A percentile compares a stretch with the other conserved stretches of the same genome.
Conservation (phyloP, 2,888 invertebrate genomes). For the Thera britannica region DNA sequence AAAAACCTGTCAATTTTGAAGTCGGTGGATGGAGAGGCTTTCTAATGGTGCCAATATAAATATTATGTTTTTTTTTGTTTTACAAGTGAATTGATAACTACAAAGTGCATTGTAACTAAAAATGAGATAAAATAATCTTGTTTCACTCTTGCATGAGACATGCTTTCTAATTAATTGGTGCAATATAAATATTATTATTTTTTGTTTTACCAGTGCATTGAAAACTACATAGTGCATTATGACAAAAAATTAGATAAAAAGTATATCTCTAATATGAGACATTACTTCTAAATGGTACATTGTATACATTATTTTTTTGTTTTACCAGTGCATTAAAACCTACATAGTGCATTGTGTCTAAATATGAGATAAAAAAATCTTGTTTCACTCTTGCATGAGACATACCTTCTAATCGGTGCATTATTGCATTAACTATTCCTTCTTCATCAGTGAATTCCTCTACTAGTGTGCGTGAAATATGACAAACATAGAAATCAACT, state of each 20-base stretch:
- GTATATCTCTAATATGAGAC: conserved; percentile 13
- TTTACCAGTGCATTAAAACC: neutral
- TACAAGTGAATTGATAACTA: no score
- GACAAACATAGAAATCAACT: conserved; percentile 22
- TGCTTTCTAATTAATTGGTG: no score
- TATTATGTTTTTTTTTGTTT: no score
- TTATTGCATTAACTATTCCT: conserved; percentile 71
- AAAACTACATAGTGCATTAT: neutral
- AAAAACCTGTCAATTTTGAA: neutral
- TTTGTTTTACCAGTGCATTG: neutral
- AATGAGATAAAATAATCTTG: no score
- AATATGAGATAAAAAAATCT: neutral
- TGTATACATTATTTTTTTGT: neutral
- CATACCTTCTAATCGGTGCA: conserved; percentile 78
- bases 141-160: no score
- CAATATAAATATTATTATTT: no score
- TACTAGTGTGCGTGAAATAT: conserved; percentile 60
- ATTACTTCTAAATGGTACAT: conserved; percentile 61
- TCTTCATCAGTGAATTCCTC: conserved; percentile 72
- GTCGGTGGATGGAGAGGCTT: no score
- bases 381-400: conserved; percentile 8
- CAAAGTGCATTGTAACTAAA: no score
- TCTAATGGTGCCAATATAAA: no score
- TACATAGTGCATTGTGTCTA: neutral
- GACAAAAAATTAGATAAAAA: neutral